These are phyloP conservation scores for Cossypha polioptera DNA, from an alignment of 2,797 vertebrate genomes.

Conservation along the genomic window DNA sequence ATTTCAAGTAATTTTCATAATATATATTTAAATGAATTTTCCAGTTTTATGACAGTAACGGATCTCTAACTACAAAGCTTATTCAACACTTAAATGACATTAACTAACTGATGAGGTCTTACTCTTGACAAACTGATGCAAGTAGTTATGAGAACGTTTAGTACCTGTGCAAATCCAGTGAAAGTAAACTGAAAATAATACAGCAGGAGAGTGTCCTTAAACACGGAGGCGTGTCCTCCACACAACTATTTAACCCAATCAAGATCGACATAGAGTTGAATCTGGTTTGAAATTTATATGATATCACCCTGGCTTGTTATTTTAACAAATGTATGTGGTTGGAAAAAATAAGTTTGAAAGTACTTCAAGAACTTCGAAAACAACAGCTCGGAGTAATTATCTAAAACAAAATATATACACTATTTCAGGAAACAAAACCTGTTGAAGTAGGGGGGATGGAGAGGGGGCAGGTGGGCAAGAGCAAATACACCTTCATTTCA, in stretches of 20 bases:
- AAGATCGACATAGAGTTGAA: background rate
- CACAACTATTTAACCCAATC: background rate
- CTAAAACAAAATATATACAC: background rate
- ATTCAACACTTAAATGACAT: background rate
- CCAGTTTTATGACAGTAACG: background rate
- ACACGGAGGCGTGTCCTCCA: background rate
- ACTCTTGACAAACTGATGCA: background rate
- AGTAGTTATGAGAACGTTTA: background rate
- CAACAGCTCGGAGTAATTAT: background rate
- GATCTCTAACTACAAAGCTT: background rate
- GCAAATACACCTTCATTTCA: background rate
- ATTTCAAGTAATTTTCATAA: background rate
- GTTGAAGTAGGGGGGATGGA: background rate
- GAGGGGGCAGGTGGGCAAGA: background rate
- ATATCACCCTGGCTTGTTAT: background rate
- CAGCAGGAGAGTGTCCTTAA: background rate
- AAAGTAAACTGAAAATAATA: background rate
- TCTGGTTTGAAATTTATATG: background rate
- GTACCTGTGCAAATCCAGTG: background rate
- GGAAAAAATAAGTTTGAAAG: background rate
- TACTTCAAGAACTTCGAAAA: background rate
- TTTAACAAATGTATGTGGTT: background rate
- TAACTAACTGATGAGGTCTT: background rate
- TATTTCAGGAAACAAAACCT: background rate
- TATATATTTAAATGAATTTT: background rate